phyloP scores from a whole-genome alignment of 2,888 invertebrate species.

The Lasioglossum vierecki region DNA sequence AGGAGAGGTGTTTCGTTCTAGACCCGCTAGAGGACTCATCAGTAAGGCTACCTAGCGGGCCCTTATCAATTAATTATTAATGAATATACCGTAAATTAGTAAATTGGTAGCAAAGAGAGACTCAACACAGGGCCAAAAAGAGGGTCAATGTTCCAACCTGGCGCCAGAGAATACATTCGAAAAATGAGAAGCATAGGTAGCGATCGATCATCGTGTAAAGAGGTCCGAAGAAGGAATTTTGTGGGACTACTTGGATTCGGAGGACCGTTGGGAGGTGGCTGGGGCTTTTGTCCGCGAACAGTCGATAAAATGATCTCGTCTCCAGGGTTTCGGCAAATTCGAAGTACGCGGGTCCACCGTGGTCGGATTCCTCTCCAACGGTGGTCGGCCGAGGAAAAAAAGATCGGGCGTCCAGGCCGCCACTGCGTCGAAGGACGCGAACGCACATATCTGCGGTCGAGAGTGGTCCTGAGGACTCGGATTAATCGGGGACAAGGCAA shows the following conservation, averaged over 20 bases:
- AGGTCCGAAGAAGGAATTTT: not conserved
- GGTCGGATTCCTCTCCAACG: conserved; percentile 50
- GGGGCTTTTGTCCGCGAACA: conserved; percentile 4
- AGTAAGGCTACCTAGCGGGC: too few relatives aligned
- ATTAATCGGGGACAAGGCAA: conserved; percentile 83
- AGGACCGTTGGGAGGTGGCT: not conserved
- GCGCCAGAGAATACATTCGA: too few relatives aligned
- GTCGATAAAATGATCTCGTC: conserved; percentile 13
- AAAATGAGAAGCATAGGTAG: not conserved
- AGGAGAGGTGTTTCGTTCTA: too few relatives aligned
- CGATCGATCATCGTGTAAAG: not conserved
- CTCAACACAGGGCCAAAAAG: too few relatives aligned
- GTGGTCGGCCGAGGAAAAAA: conserved; percentile 46
- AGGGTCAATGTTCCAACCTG: too few relatives aligned
- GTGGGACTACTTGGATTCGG: not conserved
- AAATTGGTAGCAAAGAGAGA: too few relatives aligned
- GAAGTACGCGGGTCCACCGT: conserved; percentile 24
- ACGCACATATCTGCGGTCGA: conserved; percentile 62
- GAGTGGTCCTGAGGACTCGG: conserved; percentile 73
- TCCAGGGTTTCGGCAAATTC: conserved; percentile 21
- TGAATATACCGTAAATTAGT: too few relatives aligned
- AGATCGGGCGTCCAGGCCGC: conserved; percentile 49
- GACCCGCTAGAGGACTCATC: too few relatives aligned
- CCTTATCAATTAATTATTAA: too few relatives aligned
- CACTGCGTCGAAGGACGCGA: conserved; percentile 58